These are phyloP conservation scores for Morelia viridis DNA, from an alignment of 2,797 vertebrate genomes.

Conservation along the genomic window DNA sequence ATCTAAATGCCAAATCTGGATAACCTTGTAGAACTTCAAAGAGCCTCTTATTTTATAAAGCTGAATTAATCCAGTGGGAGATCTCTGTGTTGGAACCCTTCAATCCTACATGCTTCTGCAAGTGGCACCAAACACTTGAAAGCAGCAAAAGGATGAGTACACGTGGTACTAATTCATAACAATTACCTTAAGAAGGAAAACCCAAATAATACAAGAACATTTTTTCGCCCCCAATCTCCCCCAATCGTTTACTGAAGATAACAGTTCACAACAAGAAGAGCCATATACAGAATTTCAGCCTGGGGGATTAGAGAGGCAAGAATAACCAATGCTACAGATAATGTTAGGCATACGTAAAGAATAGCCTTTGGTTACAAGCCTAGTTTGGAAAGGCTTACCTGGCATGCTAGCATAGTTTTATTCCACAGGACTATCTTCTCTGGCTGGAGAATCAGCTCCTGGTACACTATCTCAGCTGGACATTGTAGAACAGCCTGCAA, in stretches of 20 bases:
- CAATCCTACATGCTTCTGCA: not conserved
- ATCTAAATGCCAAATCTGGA: not conserved
- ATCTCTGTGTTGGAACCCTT: not conserved
- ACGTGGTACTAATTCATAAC: not conserved
- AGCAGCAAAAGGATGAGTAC: not conserved
- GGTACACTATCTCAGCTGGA: conserved; percentile 89
- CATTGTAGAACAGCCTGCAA: conserved; percentile 90
- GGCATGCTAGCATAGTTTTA: conserved; percentile 87
- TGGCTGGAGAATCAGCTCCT: conserved; percentile 93
- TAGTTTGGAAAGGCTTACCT: conserved; percentile 76
- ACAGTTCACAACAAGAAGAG: not conserved
- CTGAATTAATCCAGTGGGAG: not conserved
- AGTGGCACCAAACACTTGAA: not conserved
- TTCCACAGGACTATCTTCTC: conserved; percentile 98
- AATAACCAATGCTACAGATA: not conserved
- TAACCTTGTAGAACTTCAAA: not conserved
- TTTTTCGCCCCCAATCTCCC: not conserved
- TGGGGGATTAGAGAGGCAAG: not conserved
- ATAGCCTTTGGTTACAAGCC: conserved; percentile 42
- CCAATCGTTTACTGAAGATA: not conserved
- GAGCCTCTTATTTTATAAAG: not conserved
- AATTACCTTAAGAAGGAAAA: not conserved
- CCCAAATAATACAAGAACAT: not conserved
- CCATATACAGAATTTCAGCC: not conserved
- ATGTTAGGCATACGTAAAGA: conserved; percentile 48